phyloP scores from a whole-genome alignment of 2,797 vertebrate species.

The Rhinella marina region DNA sequence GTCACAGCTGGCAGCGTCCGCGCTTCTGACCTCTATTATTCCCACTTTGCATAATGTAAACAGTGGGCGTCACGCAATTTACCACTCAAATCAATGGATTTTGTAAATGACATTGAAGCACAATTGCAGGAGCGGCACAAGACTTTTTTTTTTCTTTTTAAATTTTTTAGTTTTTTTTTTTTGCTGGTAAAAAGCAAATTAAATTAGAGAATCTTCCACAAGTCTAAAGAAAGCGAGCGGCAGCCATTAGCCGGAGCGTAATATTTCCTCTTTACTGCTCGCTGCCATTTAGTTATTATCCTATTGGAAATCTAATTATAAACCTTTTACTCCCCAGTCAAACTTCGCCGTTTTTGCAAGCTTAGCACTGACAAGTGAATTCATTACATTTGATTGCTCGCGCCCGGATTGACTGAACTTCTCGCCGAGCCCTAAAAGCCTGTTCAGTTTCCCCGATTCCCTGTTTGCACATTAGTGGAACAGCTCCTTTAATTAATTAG shows the following conservation, averaged over 20 bases:
- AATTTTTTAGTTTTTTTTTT: slow-evolving; percentile 70
- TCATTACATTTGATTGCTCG: slow-evolving; percentile 93
- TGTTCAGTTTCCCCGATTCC: slow-evolving; percentile 83
- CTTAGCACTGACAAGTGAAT: slow-evolving; percentile 93
- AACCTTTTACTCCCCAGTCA: slow-evolving; percentile 89
- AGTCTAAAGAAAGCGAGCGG: slow-evolving; percentile 73
- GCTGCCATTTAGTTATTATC: slow-evolving; percentile 88
- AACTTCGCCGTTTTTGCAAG: slow-evolving; percentile 91
- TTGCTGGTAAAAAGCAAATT: slow-evolving; percentile 80
- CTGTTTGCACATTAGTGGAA: slow-evolving; percentile 86
- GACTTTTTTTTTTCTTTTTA: slow-evolving; percentile 27
- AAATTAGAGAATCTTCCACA: slow-evolving; percentile 77
- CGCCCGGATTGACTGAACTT: slow-evolving; percentile 84
- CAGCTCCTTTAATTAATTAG: slow-evolving; percentile 93
- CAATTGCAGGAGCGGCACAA: slow-evolving; percentile 63
- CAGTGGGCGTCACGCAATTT: slow-evolving; percentile 72
- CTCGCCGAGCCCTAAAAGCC: slow-evolving; percentile 82
- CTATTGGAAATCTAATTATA: slow-evolving; percentile 92
- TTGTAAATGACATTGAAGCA: slow-evolving; percentile 79
- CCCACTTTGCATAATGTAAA: slow-evolving; percentile 74
- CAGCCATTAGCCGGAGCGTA: slow-evolving; percentile 82
- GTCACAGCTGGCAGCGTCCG: background rate
- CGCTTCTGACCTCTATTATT: slow-evolving; percentile 66
- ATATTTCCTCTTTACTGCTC: slow-evolving; percentile 84
- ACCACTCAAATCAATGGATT: slow-evolving; percentile 78